Base-by-base conservation (phyloP, 2,888 invertebrate species). In the Macrosoma leucophasiata region DNA sequence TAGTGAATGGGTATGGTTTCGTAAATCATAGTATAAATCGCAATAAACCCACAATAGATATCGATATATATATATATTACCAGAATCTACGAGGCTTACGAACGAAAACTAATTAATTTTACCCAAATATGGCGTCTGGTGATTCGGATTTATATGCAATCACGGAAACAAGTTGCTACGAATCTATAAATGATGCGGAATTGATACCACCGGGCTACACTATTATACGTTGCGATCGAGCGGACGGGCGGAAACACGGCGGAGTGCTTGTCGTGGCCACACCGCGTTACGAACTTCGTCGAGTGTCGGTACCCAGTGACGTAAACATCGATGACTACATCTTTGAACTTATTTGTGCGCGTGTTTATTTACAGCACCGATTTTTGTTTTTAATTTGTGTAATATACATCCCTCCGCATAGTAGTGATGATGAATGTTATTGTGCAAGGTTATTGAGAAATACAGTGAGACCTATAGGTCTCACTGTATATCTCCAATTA, bases 171-270 rank as follows among this genome's bases (percentile, higher is more conserved):
- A 41, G 46, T 1, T 43, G 42, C 12, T 41, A 37, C 17, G 26
- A 30, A 13, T 21, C 29, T 8, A 19, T 36, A 14, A 21, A 19
- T 13, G 24, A 20, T 14, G 19, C 29, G 5, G 29, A 35, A 21
- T 29, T 36, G 8, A 14, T 26, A 13, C 19, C 10, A 13, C 28
- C 20, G 9, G 10, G 25, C 15, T 32, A 38, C 11, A 43, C 5
- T n/a, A n/a, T n/a, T n/a, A n/a, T n/a, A n/a, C 28, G 43, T 3
- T 43, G 44, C 20, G 50, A 48, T 13, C 37, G 50, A 1, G 18
- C 18, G 1, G 43, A 41, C 22, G 43, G 43, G 4, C 34, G 43
- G 1, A 46, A 44, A 11, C 39, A 27, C n/a, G 18, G 43, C 20
- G 30, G 48, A 15, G 32, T 30, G 29, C 22, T 38, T 26, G 12